Evolutionary conservation across 2,797 vertebrate genomes (phyloP).

Genomic region (Jordanella pulchra): DNA sequence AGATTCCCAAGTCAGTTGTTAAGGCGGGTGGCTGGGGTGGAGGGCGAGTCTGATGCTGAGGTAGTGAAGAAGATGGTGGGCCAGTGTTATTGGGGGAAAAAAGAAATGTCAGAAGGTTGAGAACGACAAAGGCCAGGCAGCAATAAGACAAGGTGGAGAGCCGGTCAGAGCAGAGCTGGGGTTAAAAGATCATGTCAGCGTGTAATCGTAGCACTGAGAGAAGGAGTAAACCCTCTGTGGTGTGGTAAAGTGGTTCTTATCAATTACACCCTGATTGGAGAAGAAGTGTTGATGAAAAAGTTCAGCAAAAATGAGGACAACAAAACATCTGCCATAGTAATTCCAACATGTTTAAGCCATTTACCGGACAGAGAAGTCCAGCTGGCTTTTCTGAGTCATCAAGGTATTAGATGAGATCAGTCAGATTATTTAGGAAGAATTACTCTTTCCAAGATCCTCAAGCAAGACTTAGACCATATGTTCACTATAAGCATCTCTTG

Average conservation of each 20-base stretch:
- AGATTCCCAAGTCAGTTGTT: conserved; percentile 59
- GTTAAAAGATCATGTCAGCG: conserved; percentile 44
- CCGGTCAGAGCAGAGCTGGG: conserved; percentile 30
- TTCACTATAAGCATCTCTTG: conserved; percentile 18
- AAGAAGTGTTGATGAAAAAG: conserved; percentile 27
- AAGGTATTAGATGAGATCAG: conserved; percentile 55
- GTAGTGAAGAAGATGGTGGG: conserved; percentile 23
- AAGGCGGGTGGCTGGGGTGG: conserved; percentile 31
- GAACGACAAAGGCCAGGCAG: conserved; percentile 61
- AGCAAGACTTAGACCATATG: conserved; percentile 53
- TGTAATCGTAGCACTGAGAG: conserved; percentile 26
- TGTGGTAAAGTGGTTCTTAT: conserved; percentile 48
- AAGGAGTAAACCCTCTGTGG: conserved; percentile 32
- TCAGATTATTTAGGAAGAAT: conserved; percentile 57
- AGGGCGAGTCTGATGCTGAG: conserved; percentile 57
- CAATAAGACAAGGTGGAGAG: conserved; percentile 28
- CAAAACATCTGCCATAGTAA: conserved; percentile 15
- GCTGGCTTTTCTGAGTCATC: conserved; percentile 50
- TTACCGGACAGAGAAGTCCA: conserved; percentile 32
- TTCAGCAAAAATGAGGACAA: conserved; percentile 28
- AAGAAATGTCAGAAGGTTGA: conserved; percentile 36
- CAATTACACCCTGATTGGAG: conserved; percentile 62
- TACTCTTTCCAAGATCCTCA: conserved; percentile 23
- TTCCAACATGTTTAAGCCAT: conserved; percentile 16
- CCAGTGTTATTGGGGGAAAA: conserved; percentile 24